These are phyloP conservation scores for Nannospalax galili DNA, from an alignment of 2,113 vertebrate species.

Conservation along the genomic window DNA sequence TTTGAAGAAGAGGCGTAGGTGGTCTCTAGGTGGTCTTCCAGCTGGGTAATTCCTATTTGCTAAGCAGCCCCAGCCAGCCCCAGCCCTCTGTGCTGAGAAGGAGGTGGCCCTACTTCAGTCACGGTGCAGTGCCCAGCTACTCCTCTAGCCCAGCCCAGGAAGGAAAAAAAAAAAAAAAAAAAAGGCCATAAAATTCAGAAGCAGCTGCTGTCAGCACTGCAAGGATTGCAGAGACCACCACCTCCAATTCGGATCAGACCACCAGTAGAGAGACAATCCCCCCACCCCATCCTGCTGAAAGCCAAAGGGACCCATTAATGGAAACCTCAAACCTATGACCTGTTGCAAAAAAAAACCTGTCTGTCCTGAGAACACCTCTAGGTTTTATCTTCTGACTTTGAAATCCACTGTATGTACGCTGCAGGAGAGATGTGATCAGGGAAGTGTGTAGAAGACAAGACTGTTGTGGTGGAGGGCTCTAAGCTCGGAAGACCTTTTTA, in stretches of 20 bases:
- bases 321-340: conserved; percentile 72
- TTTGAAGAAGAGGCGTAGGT: background rate
- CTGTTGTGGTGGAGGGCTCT: conserved; percentile 82
- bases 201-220: conserved; percentile 57
- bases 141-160: conserved; percentile 19
- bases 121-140: conserved; percentile 44
- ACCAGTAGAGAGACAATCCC: rapidly evolving
- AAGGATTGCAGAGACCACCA: conserved; percentile 44
- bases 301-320: background rate
- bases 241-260: background rate
- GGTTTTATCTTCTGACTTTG: conserved; percentile 46
- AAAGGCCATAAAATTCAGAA: conserved; percentile 67
- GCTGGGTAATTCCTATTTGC: conserved; percentile 60
- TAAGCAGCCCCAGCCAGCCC: conserved; percentile 30
- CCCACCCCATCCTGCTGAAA: background rate
- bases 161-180: conserved; percentile 41
- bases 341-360: conserved; percentile 83
- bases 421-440: conserved; percentile 51
- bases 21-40: background rate
- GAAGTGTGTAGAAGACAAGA: conserved; percentile 54
- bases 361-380: background rate
- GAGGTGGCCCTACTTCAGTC: background rate
- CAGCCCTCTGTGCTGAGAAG: conserved; percentile 18
- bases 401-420: conserved; percentile 65
- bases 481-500: conserved; percentile 87